Evolutionary conservation across 2,888 invertebrate species (phyloP).

Genomic region (Linnaemya tessellans): DNA sequence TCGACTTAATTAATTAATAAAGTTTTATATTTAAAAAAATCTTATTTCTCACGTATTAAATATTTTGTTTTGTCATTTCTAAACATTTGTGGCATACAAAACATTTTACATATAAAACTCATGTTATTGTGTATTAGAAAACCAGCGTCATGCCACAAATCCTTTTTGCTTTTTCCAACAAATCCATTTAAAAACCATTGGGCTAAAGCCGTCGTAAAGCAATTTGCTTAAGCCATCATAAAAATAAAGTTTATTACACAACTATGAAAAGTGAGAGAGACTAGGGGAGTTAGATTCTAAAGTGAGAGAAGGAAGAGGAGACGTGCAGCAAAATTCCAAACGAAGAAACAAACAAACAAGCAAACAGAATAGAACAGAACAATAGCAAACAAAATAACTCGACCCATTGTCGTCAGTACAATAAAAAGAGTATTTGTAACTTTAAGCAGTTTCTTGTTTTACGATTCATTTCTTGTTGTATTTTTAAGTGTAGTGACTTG

Average conservation of each 20-base stretch:
- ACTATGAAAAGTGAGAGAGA: conserved; percentile 13
- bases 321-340: conserved; percentile 34
- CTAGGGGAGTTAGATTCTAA: background rate
- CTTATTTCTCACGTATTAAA: conserved; percentile 1
- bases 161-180: conserved; percentile 12
- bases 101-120: conserved; percentile 11
- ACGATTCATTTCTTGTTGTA: conserved; percentile 35
- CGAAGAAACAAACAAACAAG: conserved; percentile 35
- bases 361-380: conserved; percentile 2
- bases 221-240: conserved; percentile 70
- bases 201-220: conserved; percentile 56
- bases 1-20: conserved; percentile 19
- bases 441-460: conserved; percentile 58
- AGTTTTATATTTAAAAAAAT: background rate
- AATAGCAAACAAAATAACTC: conserved; percentile 44
- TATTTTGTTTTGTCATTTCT: conserved; percentile 29
- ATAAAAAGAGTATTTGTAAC: conserved; percentile 50
- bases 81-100: conserved; percentile 11
- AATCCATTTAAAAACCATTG: conserved; percentile 44
- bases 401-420: conserved; percentile 53
- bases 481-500: conserved; percentile 34
- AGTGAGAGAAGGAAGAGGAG: background rate
- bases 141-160: conserved; percentile 27
- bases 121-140: conserved; percentile 24
- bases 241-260: conserved; percentile 69